Percentiles rank a stretch among this genome's conserved stretches.
These are phyloP conservation scores for Sebastiscus albofasciatus DNA, from an alignment of 2,797 vertebrate species.

Conservation along the genomic window DNA sequence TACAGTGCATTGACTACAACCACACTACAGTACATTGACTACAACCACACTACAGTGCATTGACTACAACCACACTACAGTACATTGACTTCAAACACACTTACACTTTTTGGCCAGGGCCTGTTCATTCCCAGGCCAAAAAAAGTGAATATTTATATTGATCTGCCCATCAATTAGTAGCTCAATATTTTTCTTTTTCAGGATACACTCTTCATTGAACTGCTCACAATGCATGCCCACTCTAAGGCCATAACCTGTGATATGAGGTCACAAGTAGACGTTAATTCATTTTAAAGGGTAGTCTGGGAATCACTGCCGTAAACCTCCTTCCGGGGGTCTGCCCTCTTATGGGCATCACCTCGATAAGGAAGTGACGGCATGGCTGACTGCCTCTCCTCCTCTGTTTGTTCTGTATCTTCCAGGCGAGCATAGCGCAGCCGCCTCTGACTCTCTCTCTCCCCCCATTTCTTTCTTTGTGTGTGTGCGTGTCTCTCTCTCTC, in stretches of 20 bases:
- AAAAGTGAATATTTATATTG: background rate
- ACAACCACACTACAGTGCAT: accelerated
- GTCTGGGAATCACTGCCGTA: background rate
- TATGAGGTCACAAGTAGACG: background rate
- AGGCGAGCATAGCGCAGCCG: background rate
- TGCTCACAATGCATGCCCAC: background rate
- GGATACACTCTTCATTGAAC: background rate
- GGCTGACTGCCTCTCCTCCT: conserved; percentile 56
- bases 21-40: too few species aligned
- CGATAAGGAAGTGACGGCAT: conserved; percentile 51
- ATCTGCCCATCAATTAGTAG: background rate
- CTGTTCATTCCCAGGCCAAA: too few species aligned
- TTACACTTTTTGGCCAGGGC: too few species aligned
- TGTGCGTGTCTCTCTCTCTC: conserved; percentile 54
- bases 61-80: too few species aligned
- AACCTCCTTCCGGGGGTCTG: background rate
- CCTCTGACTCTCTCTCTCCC: background rate
- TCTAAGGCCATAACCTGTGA: background rate
- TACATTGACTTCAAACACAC: too few species aligned
- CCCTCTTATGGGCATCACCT: conserved; percentile 45
- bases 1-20: too few species aligned
- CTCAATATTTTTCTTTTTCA: background rate
- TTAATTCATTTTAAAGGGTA: background rate
- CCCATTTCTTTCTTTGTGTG: conserved; percentile 39
- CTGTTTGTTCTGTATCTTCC: conserved; percentile 14